These are phyloP conservation scores for Empis livida DNA, from an alignment of 2,888 invertebrate genomes.

Conservation along the genomic window DNA sequence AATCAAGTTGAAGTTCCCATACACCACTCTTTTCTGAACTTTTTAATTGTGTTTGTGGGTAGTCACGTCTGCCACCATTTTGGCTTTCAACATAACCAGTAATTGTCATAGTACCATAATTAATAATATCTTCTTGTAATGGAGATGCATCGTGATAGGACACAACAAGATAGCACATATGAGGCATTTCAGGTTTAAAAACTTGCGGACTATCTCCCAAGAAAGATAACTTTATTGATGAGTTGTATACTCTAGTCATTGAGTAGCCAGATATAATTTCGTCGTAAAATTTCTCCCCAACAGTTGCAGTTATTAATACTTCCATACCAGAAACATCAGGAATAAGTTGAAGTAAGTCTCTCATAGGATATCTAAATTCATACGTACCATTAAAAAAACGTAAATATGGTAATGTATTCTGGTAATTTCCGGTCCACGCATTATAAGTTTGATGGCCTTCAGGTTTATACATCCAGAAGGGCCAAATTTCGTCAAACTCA, in stretches of 20 bases:
- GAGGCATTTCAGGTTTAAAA: constrained; percentile 91
- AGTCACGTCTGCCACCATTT: constrained; percentile 48
- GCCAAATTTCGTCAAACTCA: constrained; percentile 67
- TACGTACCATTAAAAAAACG: constrained; percentile 80
- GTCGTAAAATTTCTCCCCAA: constrained; percentile 76
- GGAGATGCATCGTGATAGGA: constrained; percentile 86
- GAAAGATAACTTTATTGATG: constrained; percentile 68
- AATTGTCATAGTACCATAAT: constrained; percentile 53
- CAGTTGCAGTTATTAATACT: constrained; percentile 69
- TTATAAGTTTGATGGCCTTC: constrained; percentile 37
- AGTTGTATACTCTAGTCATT: constrained; percentile 76
- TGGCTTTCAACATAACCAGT: constrained; percentile 47
- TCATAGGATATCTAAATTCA: constrained; percentile 74
- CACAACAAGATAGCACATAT: constrained; percentile 73
- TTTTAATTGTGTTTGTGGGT: constrained; percentile 46
- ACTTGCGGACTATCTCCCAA: constrained; percentile 85
- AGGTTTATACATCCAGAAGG: constrained; percentile 63
- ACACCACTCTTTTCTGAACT: constrained; percentile 60
- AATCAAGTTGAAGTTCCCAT: constrained; percentile 72
- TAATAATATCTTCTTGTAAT: constrained; percentile 49
- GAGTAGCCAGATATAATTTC: constrained; percentile 75
- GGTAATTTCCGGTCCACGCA: constrained; percentile 32
- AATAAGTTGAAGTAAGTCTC: constrained; percentile 48
- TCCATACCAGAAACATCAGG: constrained; percentile 51
- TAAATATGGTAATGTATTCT: constrained; percentile 52